A percentile compares a stretch with the other conserved stretches of the same genome.
phyloP scores from a whole-genome alignment of 2,113 vertebrate species.

The Speoplatyrhinus poulsoni region DNA sequence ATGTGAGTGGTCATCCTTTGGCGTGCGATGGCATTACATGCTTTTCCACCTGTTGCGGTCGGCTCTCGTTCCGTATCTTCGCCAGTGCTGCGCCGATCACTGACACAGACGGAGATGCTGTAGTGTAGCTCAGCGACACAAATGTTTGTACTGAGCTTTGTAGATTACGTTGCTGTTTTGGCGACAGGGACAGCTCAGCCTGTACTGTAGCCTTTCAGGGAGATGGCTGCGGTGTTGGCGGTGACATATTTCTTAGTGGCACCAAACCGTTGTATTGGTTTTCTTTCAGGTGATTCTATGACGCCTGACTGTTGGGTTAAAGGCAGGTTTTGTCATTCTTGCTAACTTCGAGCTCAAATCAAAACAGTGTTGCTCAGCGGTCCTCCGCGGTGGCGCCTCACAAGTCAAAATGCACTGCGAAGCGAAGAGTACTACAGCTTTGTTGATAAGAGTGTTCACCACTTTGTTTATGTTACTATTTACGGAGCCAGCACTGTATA shows the following conservation, averaged over 20 bases:
- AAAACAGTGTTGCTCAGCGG: too few relatives aligned
- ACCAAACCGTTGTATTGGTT: conserved; percentile 30
- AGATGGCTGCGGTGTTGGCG: background rate
- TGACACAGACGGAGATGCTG: conserved; percentile 22
- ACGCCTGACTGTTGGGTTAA: conserved; percentile 42
- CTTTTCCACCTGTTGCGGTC: conserved; percentile 36
- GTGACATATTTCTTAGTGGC: conserved; percentile 24
- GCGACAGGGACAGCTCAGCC: background rate
- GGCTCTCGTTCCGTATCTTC: conserved; percentile 41
- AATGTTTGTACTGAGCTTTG: background rate
- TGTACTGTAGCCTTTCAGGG: conserved; percentile 5
- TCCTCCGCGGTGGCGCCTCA: too few relatives aligned
- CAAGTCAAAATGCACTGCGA: too few relatives aligned
- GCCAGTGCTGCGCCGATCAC: conserved; percentile 39
- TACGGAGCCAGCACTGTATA: too few relatives aligned
- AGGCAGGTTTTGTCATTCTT: too few relatives aligned
- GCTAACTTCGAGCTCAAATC: too few relatives aligned
- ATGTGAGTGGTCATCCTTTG: conserved; percentile 45
- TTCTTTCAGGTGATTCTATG: conserved; percentile 36
- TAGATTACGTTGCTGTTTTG: too few relatives aligned
- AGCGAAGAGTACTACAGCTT: too few relatives aligned
- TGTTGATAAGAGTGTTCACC: too few relatives aligned
- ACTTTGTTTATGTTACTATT: too few relatives aligned
- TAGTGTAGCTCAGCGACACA: conserved; percentile 33
- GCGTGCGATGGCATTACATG: conserved; percentile 36